Percentiles rank a stretch among this genome's conserved stretches.
phyloP scores from a whole-genome alignment of 2,113 vertebrate genomes.

The Grantiella picta region DNA sequence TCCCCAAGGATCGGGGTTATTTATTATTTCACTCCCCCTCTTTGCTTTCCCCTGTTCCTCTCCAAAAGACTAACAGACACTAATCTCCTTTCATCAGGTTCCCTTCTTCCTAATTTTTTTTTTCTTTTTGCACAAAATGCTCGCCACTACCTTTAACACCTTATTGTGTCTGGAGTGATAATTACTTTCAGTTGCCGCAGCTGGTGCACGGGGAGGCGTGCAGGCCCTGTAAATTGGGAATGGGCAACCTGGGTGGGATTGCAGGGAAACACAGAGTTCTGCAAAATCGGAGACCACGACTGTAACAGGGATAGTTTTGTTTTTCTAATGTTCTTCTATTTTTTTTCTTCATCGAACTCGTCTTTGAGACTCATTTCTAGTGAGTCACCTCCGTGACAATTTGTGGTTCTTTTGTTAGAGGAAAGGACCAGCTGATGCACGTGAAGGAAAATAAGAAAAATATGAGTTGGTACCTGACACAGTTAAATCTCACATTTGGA shows the following conservation, averaged over 20 bases:
- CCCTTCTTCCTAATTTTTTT: conserved; percentile 46
- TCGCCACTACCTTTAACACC: conserved; percentile 38
- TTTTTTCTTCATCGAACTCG: background rate
- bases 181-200: conserved; percentile 60
- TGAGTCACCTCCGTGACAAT: background rate
- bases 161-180: conserved; percentile 55
- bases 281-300: background rate
- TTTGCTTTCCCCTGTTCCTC: conserved; percentile 11
- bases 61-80: conserved; percentile 69
- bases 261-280: background rate
- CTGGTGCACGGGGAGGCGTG: conserved; percentile 38
- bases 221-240: conserved; percentile 27
- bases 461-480: background rate
- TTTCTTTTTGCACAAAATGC: conserved; percentile 29
- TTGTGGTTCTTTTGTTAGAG: background rate
- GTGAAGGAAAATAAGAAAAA: background rate
- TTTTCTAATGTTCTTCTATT: background rate
- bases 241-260: conserved; percentile 40
- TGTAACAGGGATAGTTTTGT: background rate
- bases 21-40: conserved; percentile 35
- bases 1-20: conserved; percentile 18
- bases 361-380: background rate
- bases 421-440: background rate
- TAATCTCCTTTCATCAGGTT: conserved; percentile 49
- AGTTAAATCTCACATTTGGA: background rate